Evolutionary conservation across 1,140 invertebrate species (phyloP).

Genomic region (Spodoptera frugiperda): DNA sequence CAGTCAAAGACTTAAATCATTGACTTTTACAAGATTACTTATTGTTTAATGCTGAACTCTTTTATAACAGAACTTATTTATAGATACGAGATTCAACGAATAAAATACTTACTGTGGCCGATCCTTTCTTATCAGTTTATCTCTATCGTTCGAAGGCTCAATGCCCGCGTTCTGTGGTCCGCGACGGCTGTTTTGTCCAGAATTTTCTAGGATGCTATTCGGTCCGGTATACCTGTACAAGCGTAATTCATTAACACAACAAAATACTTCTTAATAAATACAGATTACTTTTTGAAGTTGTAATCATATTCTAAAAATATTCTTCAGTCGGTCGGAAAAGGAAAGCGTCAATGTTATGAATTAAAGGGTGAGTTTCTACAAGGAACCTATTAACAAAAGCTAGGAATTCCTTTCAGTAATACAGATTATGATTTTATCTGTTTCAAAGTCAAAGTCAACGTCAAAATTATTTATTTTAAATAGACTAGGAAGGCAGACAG

Average conservation of each 20-base stretch:
- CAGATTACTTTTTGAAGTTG: neutral
- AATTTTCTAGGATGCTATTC: slow-evolving; percentile 60
- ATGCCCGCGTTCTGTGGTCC: slow-evolving; percentile 91
- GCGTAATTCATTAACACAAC: neutral
- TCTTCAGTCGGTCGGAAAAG: neutral
- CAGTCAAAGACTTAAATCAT: too few species aligned
- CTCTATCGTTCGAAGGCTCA: slow-evolving; percentile 71
- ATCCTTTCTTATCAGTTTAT: slow-evolving; percentile 80
- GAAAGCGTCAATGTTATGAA: too few species aligned
- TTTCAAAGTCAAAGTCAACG: too few species aligned
- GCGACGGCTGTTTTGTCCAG: slow-evolving; percentile 86
- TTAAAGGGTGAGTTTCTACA: neutral
- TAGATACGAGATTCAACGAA: too few species aligned
- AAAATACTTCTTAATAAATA: neutral
- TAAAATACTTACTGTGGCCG: slow-evolving; percentile 88
- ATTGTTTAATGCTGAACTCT: too few species aligned
- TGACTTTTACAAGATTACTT: too few species aligned
- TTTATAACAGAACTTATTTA: too few species aligned
- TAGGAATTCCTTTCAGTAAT: slow-evolving; percentile 24
- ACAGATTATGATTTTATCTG: too few species aligned
- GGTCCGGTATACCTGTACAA: slow-evolving; percentile 55
- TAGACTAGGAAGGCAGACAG: too few species aligned
- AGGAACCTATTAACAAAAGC: too few species aligned
- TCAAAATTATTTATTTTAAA: too few species aligned
- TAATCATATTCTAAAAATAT: neutral